phyloP scores from a whole-genome alignment of 2,888 invertebrate species.

The Melinaea menophilus region DNA sequence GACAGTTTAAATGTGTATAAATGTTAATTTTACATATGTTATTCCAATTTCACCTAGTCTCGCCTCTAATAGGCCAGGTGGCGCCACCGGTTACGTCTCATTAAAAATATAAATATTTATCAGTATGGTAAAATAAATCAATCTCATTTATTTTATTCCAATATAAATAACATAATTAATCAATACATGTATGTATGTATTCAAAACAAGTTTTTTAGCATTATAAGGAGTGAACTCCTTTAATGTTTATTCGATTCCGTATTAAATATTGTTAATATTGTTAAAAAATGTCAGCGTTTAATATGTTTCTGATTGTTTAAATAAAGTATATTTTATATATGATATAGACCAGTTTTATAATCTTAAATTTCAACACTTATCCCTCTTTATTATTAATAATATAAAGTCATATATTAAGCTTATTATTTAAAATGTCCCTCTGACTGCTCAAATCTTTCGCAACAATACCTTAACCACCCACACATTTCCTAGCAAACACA shows the following conservation, averaged over 20 bases:
- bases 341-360: too few relatives aligned
- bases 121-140: slow-evolving; percentile 40
- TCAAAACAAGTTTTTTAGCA: background rate
- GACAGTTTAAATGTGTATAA: too few relatives aligned
- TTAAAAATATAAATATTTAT: slow-evolving; percentile 36
- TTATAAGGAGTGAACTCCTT: background rate
- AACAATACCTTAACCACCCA: slow-evolving; percentile 43
- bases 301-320: too few relatives aligned
- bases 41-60: slow-evolving; percentile 11
- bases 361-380: too few relatives aligned
- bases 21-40: too few relatives aligned
- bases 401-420: too few relatives aligned
- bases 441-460: slow-evolving; percentile 3
- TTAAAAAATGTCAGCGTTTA: too few relatives aligned
- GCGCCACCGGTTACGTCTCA: slow-evolving; percentile 30
- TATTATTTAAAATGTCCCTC: too few relatives aligned
- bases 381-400: too few relatives aligned
- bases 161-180: slow-evolving; percentile 45
- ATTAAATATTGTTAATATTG: background rate
- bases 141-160: slow-evolving; percentile 41
- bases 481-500: slow-evolving; percentile 36
- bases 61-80: slow-evolving; percentile 26
- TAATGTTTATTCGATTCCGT: background rate
- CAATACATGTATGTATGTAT: slow-evolving; percentile 12
- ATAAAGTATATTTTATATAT: too few relatives aligned